Conservation (phyloP, 2,797 vertebrate species). For the Notoglanidium macrostoma region DNA sequence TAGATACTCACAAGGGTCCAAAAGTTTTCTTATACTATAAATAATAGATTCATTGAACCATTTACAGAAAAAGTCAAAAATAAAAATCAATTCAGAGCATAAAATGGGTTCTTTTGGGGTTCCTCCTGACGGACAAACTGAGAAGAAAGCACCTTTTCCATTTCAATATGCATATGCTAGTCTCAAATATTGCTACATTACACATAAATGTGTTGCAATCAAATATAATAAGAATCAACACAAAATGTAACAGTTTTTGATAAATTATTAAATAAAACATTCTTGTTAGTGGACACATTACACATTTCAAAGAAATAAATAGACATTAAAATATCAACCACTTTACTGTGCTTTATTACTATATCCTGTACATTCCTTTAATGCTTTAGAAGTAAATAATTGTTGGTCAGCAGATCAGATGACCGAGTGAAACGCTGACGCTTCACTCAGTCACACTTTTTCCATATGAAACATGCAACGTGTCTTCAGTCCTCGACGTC, state of each 20-base stretch:
- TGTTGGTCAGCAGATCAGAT: not conserved
- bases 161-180: not conserved
- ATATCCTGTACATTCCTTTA: not conserved
- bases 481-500: constrained; percentile 39
- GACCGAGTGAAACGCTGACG: too few species aligned
- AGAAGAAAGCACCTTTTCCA: not conserved
- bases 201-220: not conserved
- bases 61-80: not conserved
- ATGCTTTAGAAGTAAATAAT: not conserved
- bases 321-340: not conserved
- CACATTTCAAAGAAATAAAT: not conserved
- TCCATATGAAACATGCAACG: constrained; percentile 50
- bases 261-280: not conserved
- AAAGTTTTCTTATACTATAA: not conserved
- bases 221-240: not conserved
- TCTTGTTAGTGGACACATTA: not conserved
- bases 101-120: not conserved
- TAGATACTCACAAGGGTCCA: not conserved
- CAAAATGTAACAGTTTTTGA: not conserved
- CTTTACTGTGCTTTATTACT: not conserved
- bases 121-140: not conserved
- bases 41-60: not conserved
- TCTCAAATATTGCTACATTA: not conserved
- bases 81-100: not conserved
- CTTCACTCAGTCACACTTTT: not conserved